Evolutionary conservation across 2,113 vertebrate species (phyloP).

Genomic region (Anser cygnoides): DNA sequence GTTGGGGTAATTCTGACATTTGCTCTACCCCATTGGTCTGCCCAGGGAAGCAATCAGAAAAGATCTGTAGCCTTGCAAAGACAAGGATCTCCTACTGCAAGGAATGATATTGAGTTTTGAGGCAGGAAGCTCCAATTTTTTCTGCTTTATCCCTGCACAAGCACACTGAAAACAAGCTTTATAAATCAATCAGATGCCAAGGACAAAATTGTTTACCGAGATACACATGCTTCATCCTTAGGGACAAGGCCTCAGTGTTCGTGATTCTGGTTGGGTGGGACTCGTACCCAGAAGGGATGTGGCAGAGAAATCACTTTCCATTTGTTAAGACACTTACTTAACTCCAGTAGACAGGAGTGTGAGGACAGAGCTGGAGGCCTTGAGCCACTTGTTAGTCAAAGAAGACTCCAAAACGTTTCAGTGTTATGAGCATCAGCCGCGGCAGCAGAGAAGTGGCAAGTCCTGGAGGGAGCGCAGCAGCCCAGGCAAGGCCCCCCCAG

Average conservation of each 20-base stretch:
- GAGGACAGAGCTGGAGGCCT: not conserved
- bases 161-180: not conserved
- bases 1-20: not conserved
- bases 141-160: not conserved
- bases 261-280: not conserved
- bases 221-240: not conserved
- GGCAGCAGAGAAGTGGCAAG: not conserved
- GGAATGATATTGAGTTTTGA: not conserved
- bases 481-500: not conserved
- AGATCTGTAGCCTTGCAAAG: not conserved
- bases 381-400: constrained; percentile 18
- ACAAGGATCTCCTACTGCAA: not conserved
- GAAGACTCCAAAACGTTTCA: not conserved
- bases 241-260: not conserved
- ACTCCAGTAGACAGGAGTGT: not conserved
- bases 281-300: not conserved
- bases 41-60: not conserved
- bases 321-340: not conserved
- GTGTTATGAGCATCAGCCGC: not conserved
- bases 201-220: not conserved
- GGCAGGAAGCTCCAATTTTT: not conserved
- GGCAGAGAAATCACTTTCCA: constrained; percentile 26
- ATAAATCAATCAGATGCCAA: constrained; percentile 28
- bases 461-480: not conserved
- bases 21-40: not conserved